Evolutionary conservation across 2,888 invertebrate species (phyloP), one percentile per base, ranked within the genome.

Genomic region (Drosophila falleni): DNA sequence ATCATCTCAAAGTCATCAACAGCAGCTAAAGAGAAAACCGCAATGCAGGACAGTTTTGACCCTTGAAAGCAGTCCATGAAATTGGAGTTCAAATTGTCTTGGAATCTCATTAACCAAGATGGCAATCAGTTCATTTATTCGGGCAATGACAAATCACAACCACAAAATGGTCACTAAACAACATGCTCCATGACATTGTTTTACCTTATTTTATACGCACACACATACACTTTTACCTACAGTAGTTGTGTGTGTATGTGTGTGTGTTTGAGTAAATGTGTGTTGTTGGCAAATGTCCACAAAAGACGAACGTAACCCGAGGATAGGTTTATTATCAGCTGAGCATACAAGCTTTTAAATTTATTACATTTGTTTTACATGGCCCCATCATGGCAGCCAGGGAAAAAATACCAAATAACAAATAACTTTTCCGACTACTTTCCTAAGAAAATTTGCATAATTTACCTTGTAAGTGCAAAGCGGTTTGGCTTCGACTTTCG

Each of bases 361-460:
- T 84, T 84, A 84, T 84, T 85, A 80, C 86, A 84, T 87, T 87
- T 81, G 83, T 74, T 77, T 65, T 58, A 78, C 87, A 75, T 62
- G 69, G 37, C 55, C 46, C 49, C 58, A 41, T 51, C 56, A 49
- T 33, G 60, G 19, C 54, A 44, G 61, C 55, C 29, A 4, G 33
- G 11, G 19, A 37, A 4, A 44, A 56, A 46, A 46, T 35, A 9
- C 35, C 46, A 56, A 46, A 56, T 46, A 56, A 56, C 56, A 74
- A 78, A 75, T 70, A 88, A 86, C 66, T 84, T 84, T 82, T 26
- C 58, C 69, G 66, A 87, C 86, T 73, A 73, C 66, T 75, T 80
- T 71, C 46, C 61, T n/a, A 62, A 73, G 55, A 71, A 78, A 81
- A 81, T 81, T 81, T 85, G 63, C 86, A 87, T 84, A 87, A 87